Base-by-base conservation (phyloP, 2,888 invertebrate genomes). In the Baronia brevicornis region DNA sequence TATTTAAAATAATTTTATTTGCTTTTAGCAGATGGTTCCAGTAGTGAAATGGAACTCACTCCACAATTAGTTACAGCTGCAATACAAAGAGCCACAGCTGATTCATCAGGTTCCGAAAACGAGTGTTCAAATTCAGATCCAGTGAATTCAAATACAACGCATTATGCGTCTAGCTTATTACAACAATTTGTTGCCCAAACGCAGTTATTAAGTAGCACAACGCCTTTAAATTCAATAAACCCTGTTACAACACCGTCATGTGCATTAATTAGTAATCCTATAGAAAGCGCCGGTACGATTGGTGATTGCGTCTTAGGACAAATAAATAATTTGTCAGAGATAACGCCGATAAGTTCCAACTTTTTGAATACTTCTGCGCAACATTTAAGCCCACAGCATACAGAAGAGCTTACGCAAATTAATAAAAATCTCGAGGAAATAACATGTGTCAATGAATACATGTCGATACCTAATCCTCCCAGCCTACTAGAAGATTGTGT, bases 131-230 rank as follows among this genome's bases (percentile, higher is more conserved):
- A 84, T 41, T 79, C 86, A 2, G 84, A 77, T 38, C 58, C 78
- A 33, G 82, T 87, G 41, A 86, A 86, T 50, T 80, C 74, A 44
- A 82, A 74, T 43, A 84, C 86, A 24, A 85, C 88, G 7, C 89
- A 89, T 54, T 91, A 91, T 60, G 89, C 91, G 38, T 91, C 92
- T 7, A 90, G 90, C 32, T 67, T 94, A 40, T 67, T 94, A 39
- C 93, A 93, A 59, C 91, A 94, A 57, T 94, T 94, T 55, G 93
- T 90, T 38, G 92, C 90, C 28, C 93, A 92, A 65, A 93, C 93
- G 1, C 91, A 91, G 64, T 80, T 90, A 59, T 64, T 91, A 14
- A 89, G 88, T 42, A 85, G 71, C 48, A 71, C 78, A 4, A 68
- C 66, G 10, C 63, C 77, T n/a, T 44, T 79, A 19, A 61, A 71